Conservation (phyloP, 2,888 invertebrate genomes). For the Dicyrtoma fusca region DNA sequence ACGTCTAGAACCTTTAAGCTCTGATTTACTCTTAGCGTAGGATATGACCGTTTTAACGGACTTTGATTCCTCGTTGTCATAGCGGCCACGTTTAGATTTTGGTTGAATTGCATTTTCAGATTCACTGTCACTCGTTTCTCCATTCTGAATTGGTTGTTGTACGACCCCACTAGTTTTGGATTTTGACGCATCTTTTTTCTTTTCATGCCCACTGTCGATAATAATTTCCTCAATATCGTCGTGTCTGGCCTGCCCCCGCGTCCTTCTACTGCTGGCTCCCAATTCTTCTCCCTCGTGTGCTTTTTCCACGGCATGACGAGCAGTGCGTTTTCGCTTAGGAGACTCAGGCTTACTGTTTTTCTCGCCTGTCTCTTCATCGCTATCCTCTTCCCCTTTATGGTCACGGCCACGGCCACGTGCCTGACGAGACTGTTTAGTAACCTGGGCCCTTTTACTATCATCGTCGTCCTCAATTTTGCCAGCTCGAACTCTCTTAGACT, state of each 20-base stretch:
- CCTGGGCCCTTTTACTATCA: too few species aligned
- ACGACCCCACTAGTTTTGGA: background rate
- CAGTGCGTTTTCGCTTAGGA: background rate
- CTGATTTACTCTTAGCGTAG: background rate
- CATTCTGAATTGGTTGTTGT: background rate
- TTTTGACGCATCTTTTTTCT: background rate
- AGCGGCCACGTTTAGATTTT: slow-evolving; percentile 3
- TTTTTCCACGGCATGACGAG: background rate
- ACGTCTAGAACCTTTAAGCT: background rate
- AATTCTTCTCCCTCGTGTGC: background rate
- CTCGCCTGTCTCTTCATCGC: too few species aligned
- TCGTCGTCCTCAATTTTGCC: background rate
- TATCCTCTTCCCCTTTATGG: too few species aligned
- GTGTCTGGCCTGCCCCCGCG: background rate
- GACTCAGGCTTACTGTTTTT: too few species aligned
- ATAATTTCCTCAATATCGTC: background rate
- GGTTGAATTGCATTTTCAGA: background rate
- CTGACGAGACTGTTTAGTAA: too few species aligned
- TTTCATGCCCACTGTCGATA: background rate
- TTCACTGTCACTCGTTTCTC: background rate
- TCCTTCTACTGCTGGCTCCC: background rate
- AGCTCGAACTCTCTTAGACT: background rate
- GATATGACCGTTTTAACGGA: background rate
- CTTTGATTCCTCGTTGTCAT: background rate
- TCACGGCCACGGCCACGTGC: too few species aligned